Evolutionary conservation across 2,113 vertebrate species (phyloP).

Genomic region (Caranx ignobilis): DNA sequence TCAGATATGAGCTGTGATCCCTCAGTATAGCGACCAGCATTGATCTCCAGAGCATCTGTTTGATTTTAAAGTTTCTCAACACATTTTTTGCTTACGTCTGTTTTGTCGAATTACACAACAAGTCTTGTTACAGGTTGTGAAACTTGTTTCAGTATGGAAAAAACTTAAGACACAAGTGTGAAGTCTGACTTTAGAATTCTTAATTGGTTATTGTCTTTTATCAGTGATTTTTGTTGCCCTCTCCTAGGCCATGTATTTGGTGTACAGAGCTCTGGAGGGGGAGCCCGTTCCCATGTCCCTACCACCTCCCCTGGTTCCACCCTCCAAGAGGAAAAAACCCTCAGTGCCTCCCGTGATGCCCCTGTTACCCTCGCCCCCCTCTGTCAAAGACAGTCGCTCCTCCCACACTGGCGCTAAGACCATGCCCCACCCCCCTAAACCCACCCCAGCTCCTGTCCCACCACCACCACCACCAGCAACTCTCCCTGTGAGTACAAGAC

Average conservation of each 20-base stretch:
- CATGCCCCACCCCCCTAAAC: conserved; percentile 84
- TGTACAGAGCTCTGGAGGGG: conserved; percentile 96
- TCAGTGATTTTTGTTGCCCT: conserved; percentile 48
- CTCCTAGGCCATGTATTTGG: conserved; percentile 96
- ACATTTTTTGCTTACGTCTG: background rate
- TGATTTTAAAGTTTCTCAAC: background rate
- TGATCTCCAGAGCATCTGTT: background rate
- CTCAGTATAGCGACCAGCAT: background rate
- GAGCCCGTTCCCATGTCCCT: conserved; percentile 97
- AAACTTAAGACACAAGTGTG: conserved; percentile 3
- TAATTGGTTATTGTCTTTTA: conserved; percentile 41
- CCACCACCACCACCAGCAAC: conserved; percentile 53
- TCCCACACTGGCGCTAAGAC: conserved; percentile 86
- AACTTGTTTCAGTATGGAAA: conserved; percentile 16
- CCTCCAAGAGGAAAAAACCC: conserved; percentile 93
- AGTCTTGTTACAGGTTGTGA: conserved; percentile 12
- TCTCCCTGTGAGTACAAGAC: conserved; percentile 75
- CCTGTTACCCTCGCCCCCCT: conserved; percentile 87
- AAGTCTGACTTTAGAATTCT: conserved; percentile 15
- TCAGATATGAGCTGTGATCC: background rate
- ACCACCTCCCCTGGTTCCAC: conserved; percentile 93
- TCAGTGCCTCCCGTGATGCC: conserved; percentile 85
- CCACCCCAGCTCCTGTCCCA: conserved; percentile 71
- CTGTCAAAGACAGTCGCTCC: conserved; percentile 89
- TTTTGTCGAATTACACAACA: background rate